Conservation (phyloP, 2,113 vertebrate genomes). For the Strix aluco region DNA sequence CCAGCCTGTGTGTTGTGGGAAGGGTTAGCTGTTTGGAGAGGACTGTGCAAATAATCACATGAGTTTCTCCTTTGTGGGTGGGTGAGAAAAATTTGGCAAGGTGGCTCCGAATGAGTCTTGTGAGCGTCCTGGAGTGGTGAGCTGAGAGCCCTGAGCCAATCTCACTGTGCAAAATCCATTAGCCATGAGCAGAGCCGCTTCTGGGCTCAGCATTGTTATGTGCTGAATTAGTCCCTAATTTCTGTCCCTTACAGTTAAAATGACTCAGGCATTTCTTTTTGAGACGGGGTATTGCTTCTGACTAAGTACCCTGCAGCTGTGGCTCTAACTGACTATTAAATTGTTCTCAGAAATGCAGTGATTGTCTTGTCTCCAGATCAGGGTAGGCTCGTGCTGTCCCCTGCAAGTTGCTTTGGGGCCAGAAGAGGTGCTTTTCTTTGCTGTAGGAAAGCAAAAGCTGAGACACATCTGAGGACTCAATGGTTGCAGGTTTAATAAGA, state of each 20-base stretch:
- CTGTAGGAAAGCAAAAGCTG: conserved; percentile 26
- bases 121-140: accelerated
- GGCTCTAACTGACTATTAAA: background rate
- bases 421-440: background rate
- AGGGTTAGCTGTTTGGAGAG: background rate
- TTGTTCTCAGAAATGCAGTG: background rate
- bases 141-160: background rate
- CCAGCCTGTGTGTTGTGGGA: background rate
- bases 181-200: background rate
- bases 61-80: background rate
- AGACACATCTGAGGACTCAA: conserved; percentile 39
- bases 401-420: background rate
- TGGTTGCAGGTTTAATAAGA: conserved; percentile 74
- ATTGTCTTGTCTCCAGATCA: background rate
- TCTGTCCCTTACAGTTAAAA: conserved; percentile 35
- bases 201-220: background rate
- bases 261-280: conserved; percentile 9
- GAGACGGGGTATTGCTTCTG: background rate
- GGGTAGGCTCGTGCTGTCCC: background rate
- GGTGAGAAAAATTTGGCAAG: background rate
- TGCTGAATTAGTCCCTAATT: conserved; percentile 52
- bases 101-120: background rate
- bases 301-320: conserved; percentile 8
- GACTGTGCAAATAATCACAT: background rate
- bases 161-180: conserved; percentile 38